These are phyloP conservation scores for Drosophila sulfurigaster DNA, from an alignment of 1,140 invertebrate genomes.

Conservation along the genomic window DNA sequence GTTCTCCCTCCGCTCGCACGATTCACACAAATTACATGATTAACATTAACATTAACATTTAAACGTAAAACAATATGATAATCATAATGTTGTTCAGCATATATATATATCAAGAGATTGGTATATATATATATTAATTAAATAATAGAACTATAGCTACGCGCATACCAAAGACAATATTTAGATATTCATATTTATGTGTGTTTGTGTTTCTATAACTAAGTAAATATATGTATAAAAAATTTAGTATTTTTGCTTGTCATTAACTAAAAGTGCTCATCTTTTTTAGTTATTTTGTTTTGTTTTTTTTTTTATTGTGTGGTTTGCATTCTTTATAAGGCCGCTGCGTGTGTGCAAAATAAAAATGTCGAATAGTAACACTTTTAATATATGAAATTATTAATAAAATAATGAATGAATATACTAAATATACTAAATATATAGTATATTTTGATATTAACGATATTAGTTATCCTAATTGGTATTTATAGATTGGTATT, in stretches of 20 bases:
- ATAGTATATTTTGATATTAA: slow-evolving; percentile 8
- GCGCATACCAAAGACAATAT: slow-evolving; percentile 65
- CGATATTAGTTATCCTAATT: slow-evolving; percentile 7
- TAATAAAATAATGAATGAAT: slow-evolving; percentile 17
- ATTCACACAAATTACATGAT: slow-evolving; percentile 63
- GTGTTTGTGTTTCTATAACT: slow-evolving; percentile 27
- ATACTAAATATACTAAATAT: slow-evolving; percentile 10
- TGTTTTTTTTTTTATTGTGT: slow-evolving; percentile 45
- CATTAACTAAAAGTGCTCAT: slow-evolving; percentile 66
- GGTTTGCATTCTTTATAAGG: slow-evolving; percentile 61
- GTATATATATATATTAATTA: slow-evolving; percentile 53
- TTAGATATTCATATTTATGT: slow-evolving; percentile 38
- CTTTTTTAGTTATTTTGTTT: slow-evolving; percentile 22
- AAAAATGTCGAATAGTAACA: slow-evolving; percentile 31
- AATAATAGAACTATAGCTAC: slow-evolving; percentile 70
- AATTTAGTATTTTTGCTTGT: slow-evolving; percentile 39
- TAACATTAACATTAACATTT: slow-evolving; percentile 54
- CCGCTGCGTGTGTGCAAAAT: slow-evolving; percentile 71
- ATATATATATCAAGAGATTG: slow-evolving; percentile 5
- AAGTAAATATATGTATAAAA: slow-evolving; percentile 4
- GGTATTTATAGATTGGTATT: slow-evolving; percentile 16
- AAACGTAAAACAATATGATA: slow-evolving; percentile 58
- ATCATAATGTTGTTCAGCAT: slow-evolving; percentile 42
- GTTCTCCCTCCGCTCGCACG: slow-evolving; percentile 56
- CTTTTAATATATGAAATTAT: slow-evolving; percentile 10